Conservation (phyloP, 2,888 invertebrate species). For the Plagiodera versicolora region DNA sequence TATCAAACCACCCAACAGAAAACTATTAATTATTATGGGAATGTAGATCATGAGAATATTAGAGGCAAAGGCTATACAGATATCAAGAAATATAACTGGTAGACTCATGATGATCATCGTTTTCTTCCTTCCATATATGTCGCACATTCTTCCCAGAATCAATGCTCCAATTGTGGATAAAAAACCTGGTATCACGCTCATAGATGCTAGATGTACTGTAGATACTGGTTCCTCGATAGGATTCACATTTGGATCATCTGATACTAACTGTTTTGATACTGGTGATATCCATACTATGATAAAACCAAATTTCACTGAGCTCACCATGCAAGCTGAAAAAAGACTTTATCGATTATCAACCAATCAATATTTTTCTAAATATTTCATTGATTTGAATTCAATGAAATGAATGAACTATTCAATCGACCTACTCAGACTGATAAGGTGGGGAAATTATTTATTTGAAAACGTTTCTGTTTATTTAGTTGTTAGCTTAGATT, state of each 20-base stretch:
- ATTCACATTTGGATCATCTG: slow-evolving; percentile 11
- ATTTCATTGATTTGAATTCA: too few relatives aligned
- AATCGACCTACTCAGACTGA: too few relatives aligned
- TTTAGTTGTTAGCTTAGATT: too few relatives aligned
- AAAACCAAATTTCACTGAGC: slow-evolving; percentile 3
- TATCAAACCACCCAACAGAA: slow-evolving; percentile 1
- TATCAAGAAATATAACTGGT: neutral
- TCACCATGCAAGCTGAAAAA: slow-evolving; percentile 16
- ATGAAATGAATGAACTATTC: too few relatives aligned
- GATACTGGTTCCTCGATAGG: slow-evolving; percentile 18
- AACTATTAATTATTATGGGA: slow-evolving; percentile 1
- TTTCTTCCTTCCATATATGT: slow-evolving; percentile 14
- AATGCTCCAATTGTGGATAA: slow-evolving; percentile 10
- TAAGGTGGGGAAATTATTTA: too few relatives aligned
- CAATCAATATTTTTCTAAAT: too few relatives aligned
- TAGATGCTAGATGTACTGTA: slow-evolving; percentile 11
- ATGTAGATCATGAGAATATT: slow-evolving; percentile 14
- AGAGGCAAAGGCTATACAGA: slow-evolving; percentile 2
- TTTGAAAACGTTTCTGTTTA: too few relatives aligned
- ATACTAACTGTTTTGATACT: slow-evolving; percentile 12
- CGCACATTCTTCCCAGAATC: slow-evolving; percentile 10
- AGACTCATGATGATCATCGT: neutral
- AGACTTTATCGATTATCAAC: too few relatives aligned
- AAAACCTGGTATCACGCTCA: slow-evolving; percentile 7
- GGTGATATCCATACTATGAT: slow-evolving; percentile 20